Base-by-base conservation (phyloP, 2,888 invertebrate genomes). In the Gandaritis pyraliata region DNA sequence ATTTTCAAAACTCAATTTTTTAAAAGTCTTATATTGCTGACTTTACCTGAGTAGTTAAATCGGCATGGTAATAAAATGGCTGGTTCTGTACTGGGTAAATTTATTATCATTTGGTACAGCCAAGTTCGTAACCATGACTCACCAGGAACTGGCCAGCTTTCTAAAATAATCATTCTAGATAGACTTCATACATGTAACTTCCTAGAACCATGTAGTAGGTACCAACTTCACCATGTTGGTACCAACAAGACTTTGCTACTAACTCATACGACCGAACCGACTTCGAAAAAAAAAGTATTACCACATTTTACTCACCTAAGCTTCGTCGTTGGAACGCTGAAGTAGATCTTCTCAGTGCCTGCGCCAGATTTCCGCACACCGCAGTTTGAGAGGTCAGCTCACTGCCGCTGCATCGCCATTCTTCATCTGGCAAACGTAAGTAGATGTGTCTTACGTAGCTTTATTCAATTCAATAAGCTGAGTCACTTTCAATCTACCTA, bases 301-400 rank as follows among this genome's bases (percentile, higher is more conserved):
- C 0, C 2, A 33, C 10, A 39, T 15, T 2, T 13, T 41, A 54
- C 56, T 52, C 10, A 64, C 66, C 67, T 50, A 41, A 18, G 18
- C 45, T 61, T 4, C 56, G 64, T 29, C 47, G 58, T 5, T 57
- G 61, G 23, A 39, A 49, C 1, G 69, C 58, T 0, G 77, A 73
- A 1, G 69, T 58, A 2, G 82, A 74, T n/a, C 88, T 75, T 10
- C 90, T 82, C 51, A 92, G 66, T 7, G 91, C 87, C 23, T 81
- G 81, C 15, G 91, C 85, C 65, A 93, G 71, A 67, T 92, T 93
- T 0, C 93, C 93, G 62, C 92, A 93, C 5, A 93, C 90, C 0
- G 92, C 80, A 2, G 76, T 80, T 16, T 83, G 81, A 0, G 93
- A 93, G 0, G 93, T 93, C 71, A 93, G 69, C 57, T 80, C 80